A percentile compares a stretch with the other conserved stretches of the same genome.
phyloP scores from a whole-genome alignment of 2,888 invertebrate species.

The Mactromeris polynyma region DNA sequence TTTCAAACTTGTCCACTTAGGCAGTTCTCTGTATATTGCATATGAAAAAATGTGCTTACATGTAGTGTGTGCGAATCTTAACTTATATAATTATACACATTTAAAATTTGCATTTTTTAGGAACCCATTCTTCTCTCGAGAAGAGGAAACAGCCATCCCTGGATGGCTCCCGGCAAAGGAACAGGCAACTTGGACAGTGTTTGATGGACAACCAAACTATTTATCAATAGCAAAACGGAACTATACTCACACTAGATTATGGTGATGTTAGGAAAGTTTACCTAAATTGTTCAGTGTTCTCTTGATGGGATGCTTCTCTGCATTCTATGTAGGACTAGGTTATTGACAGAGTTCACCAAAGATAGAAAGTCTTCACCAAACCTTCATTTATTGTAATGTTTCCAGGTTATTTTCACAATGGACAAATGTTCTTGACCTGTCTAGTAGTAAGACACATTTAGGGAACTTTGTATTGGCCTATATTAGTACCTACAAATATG shows the following conservation, averaged over 20 bases:
- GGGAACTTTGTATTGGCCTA: background rate
- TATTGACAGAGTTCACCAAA: background rate
- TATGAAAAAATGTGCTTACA: too few species aligned
- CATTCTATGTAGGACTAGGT: background rate
- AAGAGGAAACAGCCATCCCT: slow-evolving; percentile 31
- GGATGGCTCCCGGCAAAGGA: slow-evolving; percentile 48
- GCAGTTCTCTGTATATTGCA: too few species aligned
- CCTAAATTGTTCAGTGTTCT: background rate
- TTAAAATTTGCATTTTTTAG: slow-evolving; percentile 34
- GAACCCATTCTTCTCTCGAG: slow-evolving; percentile 56
- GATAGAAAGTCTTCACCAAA: background rate
- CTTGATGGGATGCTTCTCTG: background rate
- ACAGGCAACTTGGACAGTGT: slow-evolving; percentile 57
- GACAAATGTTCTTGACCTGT: background rate
- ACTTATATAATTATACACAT: background rate
- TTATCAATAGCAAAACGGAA: slow-evolving; percentile 61
- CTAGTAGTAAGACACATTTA: background rate
- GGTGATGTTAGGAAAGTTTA: too few species aligned
- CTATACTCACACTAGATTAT: slow-evolving; percentile 65
- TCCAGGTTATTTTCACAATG: background rate
- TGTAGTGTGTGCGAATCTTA: too few species aligned
- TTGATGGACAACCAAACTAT: slow-evolving; percentile 54
- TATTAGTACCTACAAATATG: background rate
- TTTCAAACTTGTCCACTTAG: too few species aligned
- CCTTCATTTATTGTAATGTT: background rate